These are phyloP conservation scores for Gnathonemus echidnorhynchus DNA, from an alignment of 2,113 vertebrate species.

Conservation along the genomic window DNA sequence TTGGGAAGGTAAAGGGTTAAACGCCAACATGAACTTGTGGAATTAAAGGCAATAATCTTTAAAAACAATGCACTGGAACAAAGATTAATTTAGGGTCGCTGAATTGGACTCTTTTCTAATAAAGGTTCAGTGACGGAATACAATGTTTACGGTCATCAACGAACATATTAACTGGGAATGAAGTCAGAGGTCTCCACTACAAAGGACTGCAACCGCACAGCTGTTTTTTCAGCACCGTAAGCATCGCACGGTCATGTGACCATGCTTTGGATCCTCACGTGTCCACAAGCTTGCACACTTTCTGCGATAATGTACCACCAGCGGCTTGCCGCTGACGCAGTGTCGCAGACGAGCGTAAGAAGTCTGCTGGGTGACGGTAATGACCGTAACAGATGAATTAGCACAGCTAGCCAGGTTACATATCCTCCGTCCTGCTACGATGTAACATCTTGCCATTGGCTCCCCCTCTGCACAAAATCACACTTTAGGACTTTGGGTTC, in stretches of 20 bases:
- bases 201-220: neutral
- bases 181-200: neutral
- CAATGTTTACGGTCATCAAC: neutral
- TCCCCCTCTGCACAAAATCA: neutral
- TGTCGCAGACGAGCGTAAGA: neutral
- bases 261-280: neutral
- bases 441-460: neutral
- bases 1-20: neutral
- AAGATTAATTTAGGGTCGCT: neutral
- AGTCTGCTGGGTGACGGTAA: neutral
- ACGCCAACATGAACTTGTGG: neutral
- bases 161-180: neutral
- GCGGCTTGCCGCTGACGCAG: neutral
- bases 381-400: neutral
- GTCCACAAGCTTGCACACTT: neutral
- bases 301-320: neutral
- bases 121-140: neutral
- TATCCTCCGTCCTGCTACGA: neutral
- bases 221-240: neutral
- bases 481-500: neutral
- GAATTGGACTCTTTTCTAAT: neutral
- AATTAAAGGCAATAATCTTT: slow-evolving; percentile 25
- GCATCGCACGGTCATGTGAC: neutral
- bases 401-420: neutral
- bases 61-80: neutral